Percentiles rank a stretch among this genome's conserved stretches.
These are phyloP conservation scores for Mamestra configurata DNA, from an alignment of 1,140 invertebrate genomes.

Conservation along the genomic window DNA sequence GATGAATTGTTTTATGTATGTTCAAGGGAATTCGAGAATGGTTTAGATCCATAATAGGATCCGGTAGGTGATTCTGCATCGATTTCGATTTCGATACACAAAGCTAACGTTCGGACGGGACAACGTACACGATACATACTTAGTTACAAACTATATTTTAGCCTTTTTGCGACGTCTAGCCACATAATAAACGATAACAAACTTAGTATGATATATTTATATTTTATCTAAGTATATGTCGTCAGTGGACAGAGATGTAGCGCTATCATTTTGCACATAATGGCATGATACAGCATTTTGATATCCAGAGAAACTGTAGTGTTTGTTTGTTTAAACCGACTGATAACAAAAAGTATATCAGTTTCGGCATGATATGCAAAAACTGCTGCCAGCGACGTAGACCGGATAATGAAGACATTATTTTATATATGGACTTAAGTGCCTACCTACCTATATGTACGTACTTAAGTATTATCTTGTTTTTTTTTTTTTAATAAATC, in stretches of 20 bases:
- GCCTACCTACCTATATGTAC: not conserved
- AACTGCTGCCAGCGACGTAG: conserved; percentile 15
- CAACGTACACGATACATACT: not conserved
- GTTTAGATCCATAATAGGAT: too few relatives aligned
- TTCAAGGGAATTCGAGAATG: too few relatives aligned
- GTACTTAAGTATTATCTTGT: not conserved
- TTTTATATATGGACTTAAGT: not conserved
- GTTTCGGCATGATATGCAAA: conserved; percentile 34
- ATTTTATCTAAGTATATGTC: conserved; percentile 32
- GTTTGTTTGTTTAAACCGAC: conserved; percentile 29
- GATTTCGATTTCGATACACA: too few relatives aligned
- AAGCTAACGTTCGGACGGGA: too few relatives aligned
- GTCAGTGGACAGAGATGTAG: conserved; percentile 24
- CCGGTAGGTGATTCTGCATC: too few relatives aligned
- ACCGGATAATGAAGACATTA: conserved; percentile 15
- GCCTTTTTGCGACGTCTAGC: conserved; percentile 27
- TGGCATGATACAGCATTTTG: conserved; percentile 43
- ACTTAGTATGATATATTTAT: conserved; percentile 8
- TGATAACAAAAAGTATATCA: conserved; percentile 48
- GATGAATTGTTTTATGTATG: too few relatives aligned
- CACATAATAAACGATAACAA: conserved; percentile 24
- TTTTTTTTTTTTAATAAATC: too few relatives aligned
- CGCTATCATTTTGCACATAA: conserved; percentile 35
- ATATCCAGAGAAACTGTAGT: conserved; percentile 44
- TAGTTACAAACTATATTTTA: not conserved